A percentile compares a stretch with the other conserved stretches of the same genome.
Conservation (phyloP, 1,140 invertebrate species). For the Doryteuthis pealeii region DNA sequence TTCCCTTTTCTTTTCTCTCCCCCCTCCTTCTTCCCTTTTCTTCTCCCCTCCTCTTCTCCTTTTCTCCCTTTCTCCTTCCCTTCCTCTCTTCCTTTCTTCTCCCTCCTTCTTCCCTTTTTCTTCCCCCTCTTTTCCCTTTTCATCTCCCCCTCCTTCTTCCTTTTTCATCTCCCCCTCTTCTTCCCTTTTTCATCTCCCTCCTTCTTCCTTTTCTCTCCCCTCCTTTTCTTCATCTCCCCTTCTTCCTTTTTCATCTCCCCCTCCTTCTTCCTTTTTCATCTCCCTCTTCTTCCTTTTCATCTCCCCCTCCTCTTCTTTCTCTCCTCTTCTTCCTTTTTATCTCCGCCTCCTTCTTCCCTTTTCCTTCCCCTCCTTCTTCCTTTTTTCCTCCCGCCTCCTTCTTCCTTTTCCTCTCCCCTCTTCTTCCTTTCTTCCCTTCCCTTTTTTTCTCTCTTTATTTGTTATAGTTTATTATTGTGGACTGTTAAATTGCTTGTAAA, state of each 20-base stretch:
- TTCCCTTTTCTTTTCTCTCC: background rate
- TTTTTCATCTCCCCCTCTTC: constrained; percentile 13
- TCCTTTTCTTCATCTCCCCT: background rate
- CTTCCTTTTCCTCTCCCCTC: no score
- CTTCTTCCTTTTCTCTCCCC: background rate
- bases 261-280: no score
- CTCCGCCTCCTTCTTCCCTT: no score
- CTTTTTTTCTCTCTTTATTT: no score
- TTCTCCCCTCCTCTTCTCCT: background rate
- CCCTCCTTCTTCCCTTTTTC: constrained; percentile 10
- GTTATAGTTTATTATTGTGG: no score
- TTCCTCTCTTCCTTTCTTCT: constrained; percentile 1
- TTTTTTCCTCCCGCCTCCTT: no score
- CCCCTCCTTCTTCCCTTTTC: background rate
- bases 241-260: background rate
- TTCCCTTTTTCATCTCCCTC: background rate
- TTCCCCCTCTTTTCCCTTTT: constrained; percentile 1
- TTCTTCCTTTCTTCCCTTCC: no score
- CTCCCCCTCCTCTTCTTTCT: no score
- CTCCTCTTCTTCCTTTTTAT: no score
- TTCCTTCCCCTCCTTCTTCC: no score
- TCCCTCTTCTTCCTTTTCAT: no score
- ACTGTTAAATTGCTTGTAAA: no score
- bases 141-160: background rate
- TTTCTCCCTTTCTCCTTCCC: background rate